phyloP scores from a whole-genome alignment of 1,140 invertebrate genomes.

The Anastrepha ludens region DNA sequence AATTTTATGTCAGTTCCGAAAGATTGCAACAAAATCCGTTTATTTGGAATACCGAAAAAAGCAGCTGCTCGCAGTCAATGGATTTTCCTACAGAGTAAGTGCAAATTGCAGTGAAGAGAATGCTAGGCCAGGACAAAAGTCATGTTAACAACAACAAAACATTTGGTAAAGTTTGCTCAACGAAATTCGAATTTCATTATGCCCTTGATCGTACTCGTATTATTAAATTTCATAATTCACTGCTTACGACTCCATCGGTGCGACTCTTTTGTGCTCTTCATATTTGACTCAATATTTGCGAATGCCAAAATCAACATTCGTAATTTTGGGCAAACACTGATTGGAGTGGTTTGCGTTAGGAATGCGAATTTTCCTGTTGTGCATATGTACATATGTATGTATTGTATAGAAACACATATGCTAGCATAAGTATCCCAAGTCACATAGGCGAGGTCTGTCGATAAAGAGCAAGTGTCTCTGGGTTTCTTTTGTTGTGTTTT shows the following conservation, averaged over 20 bases:
- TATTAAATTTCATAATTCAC: constrained; percentile 16
- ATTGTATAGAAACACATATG: not conserved
- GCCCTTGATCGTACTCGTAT: not conserved
- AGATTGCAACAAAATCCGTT: too few species aligned
- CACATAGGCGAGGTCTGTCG: not conserved
- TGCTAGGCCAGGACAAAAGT: not conserved
- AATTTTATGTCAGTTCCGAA: too few species aligned
- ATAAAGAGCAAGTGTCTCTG: not conserved
- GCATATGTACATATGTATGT: not conserved
- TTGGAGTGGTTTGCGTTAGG: not conserved
- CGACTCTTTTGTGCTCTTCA: constrained; percentile 18
- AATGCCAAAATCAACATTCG: not conserved
- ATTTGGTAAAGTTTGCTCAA: not conserved
- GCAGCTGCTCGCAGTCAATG: too few species aligned
- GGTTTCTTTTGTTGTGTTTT: not conserved
- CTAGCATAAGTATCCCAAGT: not conserved
- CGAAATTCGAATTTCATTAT: not conserved
- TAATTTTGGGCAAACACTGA: constrained; percentile 28
- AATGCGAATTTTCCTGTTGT: not conserved
- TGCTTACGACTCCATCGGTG: constrained; percentile 2
- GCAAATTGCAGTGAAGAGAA: not conserved
- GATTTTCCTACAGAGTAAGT: too few species aligned
- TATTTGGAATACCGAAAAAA: too few species aligned
- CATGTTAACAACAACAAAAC: not conserved
- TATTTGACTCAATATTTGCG: constrained; percentile 37